These are phyloP conservation scores for Equus quagga DNA, from an alignment of 2,113 vertebrate genomes.

Conservation along the genomic window DNA sequence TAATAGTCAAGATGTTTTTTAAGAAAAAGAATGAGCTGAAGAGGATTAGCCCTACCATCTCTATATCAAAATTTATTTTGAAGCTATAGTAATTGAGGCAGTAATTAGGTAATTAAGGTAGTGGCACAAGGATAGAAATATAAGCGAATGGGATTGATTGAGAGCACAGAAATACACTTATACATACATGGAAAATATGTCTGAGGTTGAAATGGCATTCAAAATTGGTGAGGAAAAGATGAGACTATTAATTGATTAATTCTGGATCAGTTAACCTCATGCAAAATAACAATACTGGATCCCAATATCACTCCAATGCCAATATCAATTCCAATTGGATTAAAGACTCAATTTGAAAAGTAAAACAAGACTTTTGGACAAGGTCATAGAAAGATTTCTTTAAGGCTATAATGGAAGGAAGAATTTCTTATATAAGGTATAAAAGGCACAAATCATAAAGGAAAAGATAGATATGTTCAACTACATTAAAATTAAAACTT, in stretches of 20 bases:
- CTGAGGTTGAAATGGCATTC: not conserved
- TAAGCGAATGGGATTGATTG: not conserved
- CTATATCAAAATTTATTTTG: not conserved
- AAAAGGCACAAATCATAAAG: not conserved
- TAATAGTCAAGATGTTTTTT: not conserved
- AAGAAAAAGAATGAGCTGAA: not conserved
- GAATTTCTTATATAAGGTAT: not conserved
- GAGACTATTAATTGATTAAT: not conserved
- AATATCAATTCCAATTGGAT: not conserved
- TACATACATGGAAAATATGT: not conserved
- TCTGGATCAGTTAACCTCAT: not conserved
- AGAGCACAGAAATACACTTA: not conserved
- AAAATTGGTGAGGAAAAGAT: not conserved
- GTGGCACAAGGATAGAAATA: not conserved
- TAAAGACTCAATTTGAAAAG: not conserved
- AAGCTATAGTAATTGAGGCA: not conserved
- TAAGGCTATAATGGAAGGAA: not conserved
- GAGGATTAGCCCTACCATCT: not conserved
- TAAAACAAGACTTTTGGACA: not conserved
- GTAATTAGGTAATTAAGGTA: not conserved
- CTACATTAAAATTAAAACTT: not conserved
- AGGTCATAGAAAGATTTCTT: not conserved
- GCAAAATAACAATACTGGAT: not conserved
- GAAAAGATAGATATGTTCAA: not conserved
- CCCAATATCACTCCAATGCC: not conserved